Conservation (phyloP, 2,113 vertebrate genomes). For the Aleadryas rufinucha region DNA sequence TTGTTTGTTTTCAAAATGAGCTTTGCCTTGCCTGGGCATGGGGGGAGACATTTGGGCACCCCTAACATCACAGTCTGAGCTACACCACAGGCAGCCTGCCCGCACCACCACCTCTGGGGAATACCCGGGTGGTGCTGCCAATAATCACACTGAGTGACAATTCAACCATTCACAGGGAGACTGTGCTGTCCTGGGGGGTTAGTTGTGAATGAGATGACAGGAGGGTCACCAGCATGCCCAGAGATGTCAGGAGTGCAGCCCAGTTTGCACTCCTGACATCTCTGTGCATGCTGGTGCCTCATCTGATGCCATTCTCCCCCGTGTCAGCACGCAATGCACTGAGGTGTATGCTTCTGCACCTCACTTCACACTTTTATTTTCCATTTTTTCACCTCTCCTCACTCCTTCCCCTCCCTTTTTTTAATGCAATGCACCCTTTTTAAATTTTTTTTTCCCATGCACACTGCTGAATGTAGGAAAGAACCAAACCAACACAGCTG, state of each 20-base stretch:
- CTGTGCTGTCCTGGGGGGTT: rapidly evolving
- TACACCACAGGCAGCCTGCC: background rate
- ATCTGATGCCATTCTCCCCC: background rate
- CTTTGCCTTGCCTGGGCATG: background rate
- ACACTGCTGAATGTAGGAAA: background rate
- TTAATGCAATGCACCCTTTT: background rate
- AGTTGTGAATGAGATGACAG: background rate
- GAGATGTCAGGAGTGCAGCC: background rate
- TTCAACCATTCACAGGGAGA: background rate
- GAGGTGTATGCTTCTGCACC: background rate
- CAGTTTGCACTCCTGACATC: background rate
- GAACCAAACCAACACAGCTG: background rate
- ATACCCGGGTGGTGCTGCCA: background rate
- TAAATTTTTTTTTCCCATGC: too few relatives aligned
- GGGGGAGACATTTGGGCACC: background rate
- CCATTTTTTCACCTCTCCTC: background rate
- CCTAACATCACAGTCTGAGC: background rate
- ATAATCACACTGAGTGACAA: background rate
- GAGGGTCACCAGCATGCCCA: background rate
- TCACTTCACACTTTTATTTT: background rate
- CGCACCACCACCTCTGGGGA: background rate
- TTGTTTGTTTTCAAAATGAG: background rate
- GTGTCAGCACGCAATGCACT: rapidly evolving
- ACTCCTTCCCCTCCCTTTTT: background rate
- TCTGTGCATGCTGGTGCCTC: rapidly evolving